Conservation (phyloP, 2,113 vertebrate genomes). For the Megaceryle maxima region DNA sequence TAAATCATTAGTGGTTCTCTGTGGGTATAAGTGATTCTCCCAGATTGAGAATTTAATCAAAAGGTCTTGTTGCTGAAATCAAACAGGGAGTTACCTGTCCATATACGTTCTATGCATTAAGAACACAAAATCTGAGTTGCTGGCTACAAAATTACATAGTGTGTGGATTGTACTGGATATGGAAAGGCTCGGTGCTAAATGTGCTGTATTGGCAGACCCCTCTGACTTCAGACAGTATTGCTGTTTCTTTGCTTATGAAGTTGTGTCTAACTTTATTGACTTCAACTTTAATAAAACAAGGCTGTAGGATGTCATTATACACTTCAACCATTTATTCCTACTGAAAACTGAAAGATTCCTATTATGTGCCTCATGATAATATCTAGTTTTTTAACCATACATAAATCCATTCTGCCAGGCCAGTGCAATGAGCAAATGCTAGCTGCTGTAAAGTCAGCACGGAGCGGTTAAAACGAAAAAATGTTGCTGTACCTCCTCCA, state of each 20-base stretch:
- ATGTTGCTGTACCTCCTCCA: fast-evolving
- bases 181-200: not conserved
- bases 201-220: not conserved
- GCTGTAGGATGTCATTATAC: not conserved
- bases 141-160: not conserved
- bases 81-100: not conserved
- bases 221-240: not conserved
- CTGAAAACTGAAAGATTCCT: not conserved
- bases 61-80: not conserved
- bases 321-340: not conserved
- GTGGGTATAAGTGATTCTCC: not conserved
- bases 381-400: not conserved
- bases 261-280: not conserved
- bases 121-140: not conserved
- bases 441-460: not conserved
- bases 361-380: not conserved
- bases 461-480: not conserved
- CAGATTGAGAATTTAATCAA: not conserved
- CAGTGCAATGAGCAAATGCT: not conserved
- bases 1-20: not conserved
- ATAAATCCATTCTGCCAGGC: not conserved
- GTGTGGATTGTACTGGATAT: not conserved
- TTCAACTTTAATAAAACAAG: not conserved
- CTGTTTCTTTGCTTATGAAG: not conserved
- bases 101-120: not conserved